Evolutionary conservation across 2,888 invertebrate species (phyloP).

Genomic region (Argyresthia albistria): DNA sequence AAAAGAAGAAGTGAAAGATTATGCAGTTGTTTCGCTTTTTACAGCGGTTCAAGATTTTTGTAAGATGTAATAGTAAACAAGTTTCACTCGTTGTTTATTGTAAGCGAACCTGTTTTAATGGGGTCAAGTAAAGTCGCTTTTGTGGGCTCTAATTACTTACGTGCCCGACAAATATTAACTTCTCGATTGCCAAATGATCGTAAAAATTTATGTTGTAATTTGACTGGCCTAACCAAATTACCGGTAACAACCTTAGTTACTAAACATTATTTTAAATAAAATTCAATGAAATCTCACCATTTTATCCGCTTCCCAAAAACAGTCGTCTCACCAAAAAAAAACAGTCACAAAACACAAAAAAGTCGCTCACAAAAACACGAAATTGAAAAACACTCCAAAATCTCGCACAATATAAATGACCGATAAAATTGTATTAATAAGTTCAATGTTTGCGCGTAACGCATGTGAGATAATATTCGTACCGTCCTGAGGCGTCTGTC

Average conservation of each 20-base stretch:
- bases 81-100: neutral
- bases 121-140: neutral
- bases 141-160: neutral
- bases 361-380: conserved; percentile 19
- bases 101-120: neutral
- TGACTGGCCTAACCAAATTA: conserved; percentile 6
- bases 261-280: neutral
- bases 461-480: neutral
- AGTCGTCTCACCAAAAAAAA: conserved; percentile 5
- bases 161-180: neutral
- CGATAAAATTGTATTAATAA: neutral
- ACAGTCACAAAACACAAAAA: conserved; percentile 5
- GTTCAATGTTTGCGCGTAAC: no score
- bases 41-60: neutral
- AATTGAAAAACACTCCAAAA: neutral
- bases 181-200: neutral
- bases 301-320: conserved; percentile 31
- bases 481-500: conserved; percentile 35
- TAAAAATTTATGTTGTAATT: conserved; percentile 1
- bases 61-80: neutral
- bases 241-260: no score
- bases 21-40: no score
- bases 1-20: no score
- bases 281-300: conserved; percentile 38
- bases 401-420: neutral